These are phyloP conservation scores for Parascotia fuliginaria DNA, from an alignment of 2,888 invertebrate species.

Conservation along the genomic window DNA sequence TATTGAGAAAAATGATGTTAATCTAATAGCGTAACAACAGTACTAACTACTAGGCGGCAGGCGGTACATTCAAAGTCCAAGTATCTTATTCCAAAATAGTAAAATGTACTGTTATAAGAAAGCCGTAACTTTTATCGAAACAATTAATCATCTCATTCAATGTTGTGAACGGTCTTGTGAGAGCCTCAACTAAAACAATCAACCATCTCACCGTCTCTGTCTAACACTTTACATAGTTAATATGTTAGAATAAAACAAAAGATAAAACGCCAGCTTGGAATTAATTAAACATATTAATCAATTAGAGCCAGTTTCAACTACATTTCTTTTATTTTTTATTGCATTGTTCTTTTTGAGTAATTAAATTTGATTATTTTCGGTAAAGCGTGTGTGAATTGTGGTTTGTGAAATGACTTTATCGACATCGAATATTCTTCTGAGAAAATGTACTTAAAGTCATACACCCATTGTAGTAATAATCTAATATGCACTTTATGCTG, in stretches of 20 bases:
- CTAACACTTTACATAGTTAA: constrained; percentile 12
- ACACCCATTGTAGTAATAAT: not conserved
- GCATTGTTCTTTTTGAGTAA: constrained; percentile 41
- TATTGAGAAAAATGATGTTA: not conserved
- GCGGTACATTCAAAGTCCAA: constrained; percentile 8
- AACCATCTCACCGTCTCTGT: constrained; percentile 33
- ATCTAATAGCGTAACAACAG: too few relatives aligned
- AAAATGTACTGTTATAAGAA: constrained; percentile 36
- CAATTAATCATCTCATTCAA: constrained; percentile 62
- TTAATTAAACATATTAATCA: constrained; percentile 64
- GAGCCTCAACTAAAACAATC: constrained; percentile 55
- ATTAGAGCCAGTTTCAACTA: constrained; percentile 49
- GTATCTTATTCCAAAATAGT: constrained; percentile 11
- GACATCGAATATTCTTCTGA: not conserved
- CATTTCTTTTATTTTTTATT: constrained; percentile 56
- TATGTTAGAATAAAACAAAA: constrained; percentile 35
- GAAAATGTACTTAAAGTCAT: not conserved
- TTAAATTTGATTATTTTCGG: constrained; percentile 39
- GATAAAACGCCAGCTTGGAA: constrained; percentile 47
- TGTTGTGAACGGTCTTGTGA: constrained; percentile 48
- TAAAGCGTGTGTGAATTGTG: constrained; percentile 28
- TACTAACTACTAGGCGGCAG: too few relatives aligned
- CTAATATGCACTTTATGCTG: not conserved
- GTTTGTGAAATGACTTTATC: not conserved
- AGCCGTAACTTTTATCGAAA: constrained; percentile 56